Percentiles rank a stretch among this genome's conserved stretches.
Evolutionary conservation across 2,888 invertebrate genomes (phyloP).

Genomic region (Rhyacophila evoluta): DNA sequence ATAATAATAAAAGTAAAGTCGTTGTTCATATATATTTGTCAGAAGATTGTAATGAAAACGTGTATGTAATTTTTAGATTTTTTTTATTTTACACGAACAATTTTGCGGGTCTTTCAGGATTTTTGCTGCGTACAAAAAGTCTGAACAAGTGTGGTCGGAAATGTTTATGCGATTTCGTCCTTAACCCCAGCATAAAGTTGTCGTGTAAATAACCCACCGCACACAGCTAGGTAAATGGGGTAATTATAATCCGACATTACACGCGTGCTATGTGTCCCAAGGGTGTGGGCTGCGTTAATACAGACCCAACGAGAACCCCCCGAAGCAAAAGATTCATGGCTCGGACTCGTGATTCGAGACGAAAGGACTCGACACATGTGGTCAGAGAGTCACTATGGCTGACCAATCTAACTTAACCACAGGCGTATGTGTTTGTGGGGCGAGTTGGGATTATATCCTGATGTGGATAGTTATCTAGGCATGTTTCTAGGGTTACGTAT

Average conservation of each 20-base stretch:
- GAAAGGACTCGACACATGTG: neutral
- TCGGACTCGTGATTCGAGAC: neutral
- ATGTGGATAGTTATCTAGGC: neutral
- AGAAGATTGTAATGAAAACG: no score
- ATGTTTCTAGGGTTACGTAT: neutral
- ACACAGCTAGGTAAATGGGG: constrained; percentile 32
- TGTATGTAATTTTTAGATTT: no score
- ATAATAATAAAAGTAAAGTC: no score
- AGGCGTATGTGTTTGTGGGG: neutral
- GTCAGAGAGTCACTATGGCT: neutral
- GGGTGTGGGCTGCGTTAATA: constrained; percentile 28
- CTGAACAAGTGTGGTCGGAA: neutral
- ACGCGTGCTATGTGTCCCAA: constrained; percentile 31
- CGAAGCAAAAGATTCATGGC: neutral
- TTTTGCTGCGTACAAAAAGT: neutral
- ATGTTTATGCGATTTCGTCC: neutral
- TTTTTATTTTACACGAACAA: neutral
- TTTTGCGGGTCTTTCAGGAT: neutral
- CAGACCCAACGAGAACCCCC: neutral
- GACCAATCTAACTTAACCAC: neutral
- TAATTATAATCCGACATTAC: constrained; percentile 40
- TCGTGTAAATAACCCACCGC: constrained; percentile 34
- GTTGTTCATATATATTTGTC: no score
- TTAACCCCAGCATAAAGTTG: constrained; percentile 7
- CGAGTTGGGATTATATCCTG: neutral